A percentile compares a stretch with the other conserved stretches of the same genome.
phyloP scores from a whole-genome alignment of 2,113 vertebrate genomes.

The Saguinus imperator region DNA sequence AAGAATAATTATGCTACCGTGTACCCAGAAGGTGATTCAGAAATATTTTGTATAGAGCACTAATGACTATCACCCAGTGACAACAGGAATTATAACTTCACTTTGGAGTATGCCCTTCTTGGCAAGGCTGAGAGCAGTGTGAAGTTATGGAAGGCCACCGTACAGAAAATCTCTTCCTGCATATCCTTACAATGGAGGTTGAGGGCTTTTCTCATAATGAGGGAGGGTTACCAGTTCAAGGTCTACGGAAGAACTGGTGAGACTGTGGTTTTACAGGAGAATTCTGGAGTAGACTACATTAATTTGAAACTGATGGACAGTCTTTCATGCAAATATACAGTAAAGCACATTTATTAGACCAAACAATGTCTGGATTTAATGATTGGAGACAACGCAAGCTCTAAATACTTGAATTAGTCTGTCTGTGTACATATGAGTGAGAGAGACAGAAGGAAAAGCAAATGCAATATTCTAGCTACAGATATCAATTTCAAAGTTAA shows the following conservation, averaged over 20 bases:
- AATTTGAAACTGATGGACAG: conserved; percentile 49
- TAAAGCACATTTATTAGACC: conserved; percentile 34
- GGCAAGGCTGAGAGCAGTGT: neutral
- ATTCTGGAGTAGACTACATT: conserved; percentile 20
- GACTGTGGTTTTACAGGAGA: neutral
- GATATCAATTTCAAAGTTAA: conserved; percentile 72
- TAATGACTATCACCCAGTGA: neutral
- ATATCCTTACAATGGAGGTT: neutral
- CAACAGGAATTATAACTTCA: neutral
- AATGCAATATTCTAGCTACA: conserved; percentile 51
- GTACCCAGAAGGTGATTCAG: neutral
- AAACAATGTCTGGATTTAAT: conserved; percentile 58
- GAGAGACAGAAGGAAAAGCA: conserved; percentile 35
- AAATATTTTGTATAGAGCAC: neutral
- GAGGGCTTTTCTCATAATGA: neutral
- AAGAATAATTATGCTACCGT: neutral
- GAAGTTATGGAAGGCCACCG: neutral
- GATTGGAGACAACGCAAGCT: conserved; percentile 57
- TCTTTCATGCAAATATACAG: conserved; percentile 43
- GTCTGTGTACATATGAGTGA: conserved; percentile 29
- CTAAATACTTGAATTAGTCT: conserved; percentile 55
- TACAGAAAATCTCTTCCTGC: neutral
- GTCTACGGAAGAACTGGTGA: neutral
- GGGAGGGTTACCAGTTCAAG: neutral
- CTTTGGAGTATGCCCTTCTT: neutral